These are phyloP conservation scores for Dromaius novaehollandiae DNA, from an alignment of 2,113 vertebrate species.

Conservation along the genomic window DNA sequence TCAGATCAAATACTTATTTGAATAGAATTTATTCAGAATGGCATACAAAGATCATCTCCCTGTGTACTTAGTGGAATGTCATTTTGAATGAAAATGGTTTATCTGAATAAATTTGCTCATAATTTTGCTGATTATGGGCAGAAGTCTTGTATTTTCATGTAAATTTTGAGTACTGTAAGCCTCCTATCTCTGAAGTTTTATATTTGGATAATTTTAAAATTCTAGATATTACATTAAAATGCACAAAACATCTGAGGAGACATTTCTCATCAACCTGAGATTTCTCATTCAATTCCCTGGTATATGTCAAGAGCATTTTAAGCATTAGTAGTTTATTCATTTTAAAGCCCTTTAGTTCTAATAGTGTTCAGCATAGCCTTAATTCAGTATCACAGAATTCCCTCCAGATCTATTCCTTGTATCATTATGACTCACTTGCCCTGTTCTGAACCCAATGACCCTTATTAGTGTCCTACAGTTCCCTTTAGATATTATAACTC, in stretches of 20 bases:
- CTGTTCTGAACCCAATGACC: not conserved
- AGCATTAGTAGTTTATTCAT: not conserved
- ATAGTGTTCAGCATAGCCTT: not conserved
- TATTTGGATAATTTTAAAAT: slow-evolving; percentile 42
- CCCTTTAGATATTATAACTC: not conserved
- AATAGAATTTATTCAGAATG: slow-evolving; percentile 55
- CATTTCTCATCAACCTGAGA: not conserved
- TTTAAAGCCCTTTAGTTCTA: not conserved
- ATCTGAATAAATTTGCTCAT: slow-evolving; percentile 65
- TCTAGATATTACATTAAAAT: slow-evolving; percentile 20
- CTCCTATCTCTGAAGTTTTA: slow-evolving; percentile 24
- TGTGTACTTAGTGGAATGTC: slow-evolving; percentile 36
- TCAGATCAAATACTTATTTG: slow-evolving; percentile 51
- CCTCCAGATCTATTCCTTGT: not conserved
- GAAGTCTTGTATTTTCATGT: slow-evolving; percentile 57
- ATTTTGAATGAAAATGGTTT: slow-evolving; percentile 62
- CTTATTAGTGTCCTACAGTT: not conserved
- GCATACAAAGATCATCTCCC: slow-evolving; percentile 44
- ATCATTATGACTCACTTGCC: not conserved
- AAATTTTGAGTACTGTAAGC: slow-evolving; percentile 30
- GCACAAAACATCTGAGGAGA: not conserved
- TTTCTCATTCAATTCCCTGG: not conserved
- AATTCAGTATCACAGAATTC: not conserved
- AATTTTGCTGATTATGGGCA: slow-evolving; percentile 47
- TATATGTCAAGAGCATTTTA: not conserved